phyloP scores from a whole-genome alignment of 2,113 vertebrate species.

The Hiodon alosoides region DNA sequence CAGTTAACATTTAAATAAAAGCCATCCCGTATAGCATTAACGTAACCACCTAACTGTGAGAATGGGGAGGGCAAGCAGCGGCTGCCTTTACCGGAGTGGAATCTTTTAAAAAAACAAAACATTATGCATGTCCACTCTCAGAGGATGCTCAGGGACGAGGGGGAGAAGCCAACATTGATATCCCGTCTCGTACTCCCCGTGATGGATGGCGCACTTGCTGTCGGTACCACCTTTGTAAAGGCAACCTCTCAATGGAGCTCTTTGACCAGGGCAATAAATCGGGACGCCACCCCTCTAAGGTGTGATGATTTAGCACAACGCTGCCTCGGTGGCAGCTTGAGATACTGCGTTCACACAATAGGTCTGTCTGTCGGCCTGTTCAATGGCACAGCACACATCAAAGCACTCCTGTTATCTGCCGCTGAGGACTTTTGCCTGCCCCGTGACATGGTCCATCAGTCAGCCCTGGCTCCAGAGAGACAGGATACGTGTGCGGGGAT shows the following conservation, averaged over 20 bases:
- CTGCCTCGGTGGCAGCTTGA: background rate
- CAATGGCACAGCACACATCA: slow-evolving; percentile 3
- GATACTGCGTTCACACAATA: slow-evolving; percentile 11
- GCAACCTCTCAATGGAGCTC: slow-evolving; percentile 4
- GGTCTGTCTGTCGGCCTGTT: background rate
- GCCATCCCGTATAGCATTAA: background rate
- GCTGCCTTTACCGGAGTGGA: no score
- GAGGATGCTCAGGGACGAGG: background rate
- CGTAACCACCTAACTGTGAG: background rate
- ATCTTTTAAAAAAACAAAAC: background rate
- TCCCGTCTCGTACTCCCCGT: background rate
- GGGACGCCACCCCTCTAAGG: slow-evolving; percentile 6
- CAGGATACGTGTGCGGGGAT: background rate
- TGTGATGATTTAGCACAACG: background rate
- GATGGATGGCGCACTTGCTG: background rate
- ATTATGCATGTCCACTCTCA: background rate
- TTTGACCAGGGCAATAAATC: slow-evolving; percentile 8
- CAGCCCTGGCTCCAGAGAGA: background rate
- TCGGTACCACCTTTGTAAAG: slow-evolving; percentile 6
- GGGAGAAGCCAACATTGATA: slow-evolving; percentile 6
- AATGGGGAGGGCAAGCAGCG: background rate
- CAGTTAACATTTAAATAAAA: background rate
- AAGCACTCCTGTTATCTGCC: slow-evolving; percentile 10
- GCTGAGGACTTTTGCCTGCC: background rate
- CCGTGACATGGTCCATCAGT: background rate